A percentile compares a stretch with the other conserved stretches of the same genome.
phyloP scores from a whole-genome alignment of 2,113 vertebrate genomes.

The Lipophrys pholis region DNA sequence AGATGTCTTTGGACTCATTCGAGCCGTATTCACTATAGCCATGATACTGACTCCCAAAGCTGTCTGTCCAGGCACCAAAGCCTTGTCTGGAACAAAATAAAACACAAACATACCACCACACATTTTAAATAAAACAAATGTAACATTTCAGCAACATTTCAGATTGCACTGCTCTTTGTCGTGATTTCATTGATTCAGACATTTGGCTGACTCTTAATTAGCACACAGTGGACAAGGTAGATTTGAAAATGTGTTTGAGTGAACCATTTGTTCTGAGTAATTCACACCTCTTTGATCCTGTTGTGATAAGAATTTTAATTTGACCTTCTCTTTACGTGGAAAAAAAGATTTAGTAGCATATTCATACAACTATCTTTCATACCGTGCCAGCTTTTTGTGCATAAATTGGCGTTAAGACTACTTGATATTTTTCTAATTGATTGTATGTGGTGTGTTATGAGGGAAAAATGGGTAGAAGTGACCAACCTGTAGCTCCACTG shows the following conservation, averaged over 20 bases:
- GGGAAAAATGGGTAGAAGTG: background rate
- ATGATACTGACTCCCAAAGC: slow-evolving; percentile 91
- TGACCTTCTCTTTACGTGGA: background rate
- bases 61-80: slow-evolving; percentile 90
- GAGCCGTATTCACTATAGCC: slow-evolving; percentile 92
- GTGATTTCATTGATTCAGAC: background rate
- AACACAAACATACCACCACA: slow-evolving; percentile 14
- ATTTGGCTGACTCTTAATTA: slow-evolving; percentile 13
- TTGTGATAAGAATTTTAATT: background rate
- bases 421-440: background rate
- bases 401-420: background rate
- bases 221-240: slow-evolving; percentile 2
- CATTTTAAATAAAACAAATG: slow-evolving; percentile 24
- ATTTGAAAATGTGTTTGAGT: slow-evolving; percentile 11
- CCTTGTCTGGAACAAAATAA: slow-evolving; percentile 78
- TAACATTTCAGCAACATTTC: slow-evolving; percentile 2
- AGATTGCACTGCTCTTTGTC: background rate
- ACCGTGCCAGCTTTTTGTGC: background rate
- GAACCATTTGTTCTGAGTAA: slow-evolving; percentile 27
- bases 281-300: slow-evolving; percentile 19
- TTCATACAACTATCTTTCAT: slow-evolving; percentile 10
- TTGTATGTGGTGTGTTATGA: background rate
- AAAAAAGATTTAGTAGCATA: slow-evolving; percentile 19
- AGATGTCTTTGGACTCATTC: slow-evolving; percentile 96
- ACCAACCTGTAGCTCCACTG: slow-evolving; percentile 92